These are phyloP conservation scores for Ormia ochracea DNA, from an alignment of 2,888 invertebrate species.

Conservation along the genomic window DNA sequence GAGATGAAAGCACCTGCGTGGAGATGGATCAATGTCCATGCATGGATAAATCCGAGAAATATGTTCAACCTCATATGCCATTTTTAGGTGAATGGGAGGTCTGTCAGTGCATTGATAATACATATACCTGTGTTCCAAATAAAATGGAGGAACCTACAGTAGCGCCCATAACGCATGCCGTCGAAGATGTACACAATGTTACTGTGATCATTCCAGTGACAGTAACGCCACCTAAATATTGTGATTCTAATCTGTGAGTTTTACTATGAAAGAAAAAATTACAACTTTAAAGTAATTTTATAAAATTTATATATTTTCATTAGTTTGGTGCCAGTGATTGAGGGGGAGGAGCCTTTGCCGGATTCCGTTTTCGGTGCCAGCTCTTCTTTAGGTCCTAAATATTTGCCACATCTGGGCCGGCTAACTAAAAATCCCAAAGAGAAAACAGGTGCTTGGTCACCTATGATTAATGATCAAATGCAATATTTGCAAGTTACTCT, in stretches of 20 bases:
- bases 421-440: slow-evolving; percentile 75
- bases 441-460: slow-evolving; percentile 82
- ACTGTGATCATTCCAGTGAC: slow-evolving; percentile 67
- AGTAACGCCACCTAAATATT: slow-evolving; percentile 77
- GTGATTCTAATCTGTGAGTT: slow-evolving; percentile 76
- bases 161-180: not conserved
- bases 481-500: slow-evolving; percentile 86
- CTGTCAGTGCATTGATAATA: slow-evolving; percentile 89
- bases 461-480: slow-evolving; percentile 79
- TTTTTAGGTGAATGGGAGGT: slow-evolving; percentile 80
- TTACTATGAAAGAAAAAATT: not conserved
- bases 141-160: slow-evolving; percentile 60
- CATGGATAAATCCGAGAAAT: slow-evolving; percentile 80
- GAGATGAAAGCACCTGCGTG: slow-evolving; percentile 86
- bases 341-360: slow-evolving; percentile 77
- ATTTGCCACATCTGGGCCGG: slow-evolving; percentile 79
- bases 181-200: not conserved
- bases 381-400: slow-evolving; percentile 77
- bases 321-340: slow-evolving; percentile 76
- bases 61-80: slow-evolving; percentile 85
- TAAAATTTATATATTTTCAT: not conserved
- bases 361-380: slow-evolving; percentile 81
- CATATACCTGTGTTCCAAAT: slow-evolving; percentile 80
- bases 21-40: slow-evolving; percentile 86
- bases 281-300: too few relatives aligned